Evolutionary conservation across 2,888 invertebrate species (phyloP).

Genomic region (Acanthoscelides obtectus): DNA sequence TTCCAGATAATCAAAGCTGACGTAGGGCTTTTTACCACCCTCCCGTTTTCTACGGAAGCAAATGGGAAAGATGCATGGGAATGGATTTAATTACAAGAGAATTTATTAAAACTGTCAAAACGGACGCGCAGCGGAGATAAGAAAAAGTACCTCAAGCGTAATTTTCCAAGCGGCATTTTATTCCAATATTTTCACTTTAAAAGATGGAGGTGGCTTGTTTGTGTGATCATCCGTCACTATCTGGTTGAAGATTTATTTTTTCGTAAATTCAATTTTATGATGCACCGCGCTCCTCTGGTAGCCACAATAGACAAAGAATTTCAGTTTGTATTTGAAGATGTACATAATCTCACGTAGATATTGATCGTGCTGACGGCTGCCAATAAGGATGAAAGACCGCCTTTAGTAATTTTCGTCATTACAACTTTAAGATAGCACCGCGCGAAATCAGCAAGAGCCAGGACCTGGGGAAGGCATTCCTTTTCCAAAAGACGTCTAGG

Average conservation of each 20-base stretch:
- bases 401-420: too few species aligned
- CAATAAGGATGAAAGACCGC: too few species aligned
- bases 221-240: not conserved
- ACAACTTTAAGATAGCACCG: too few species aligned
- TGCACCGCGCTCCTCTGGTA: too few species aligned
- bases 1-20: not conserved
- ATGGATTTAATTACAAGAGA: not conserved
- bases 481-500: too few species aligned
- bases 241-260: not conserved
- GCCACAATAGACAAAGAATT: too few species aligned
- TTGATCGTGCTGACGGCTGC: too few species aligned
- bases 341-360: too few species aligned
- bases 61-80: not conserved
- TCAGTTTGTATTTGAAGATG: too few species aligned
- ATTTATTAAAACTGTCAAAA: not conserved
- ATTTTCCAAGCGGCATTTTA: not conserved
- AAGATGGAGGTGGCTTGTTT: not conserved
- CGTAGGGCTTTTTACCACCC: not conserved
- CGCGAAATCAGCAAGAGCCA: too few species aligned
- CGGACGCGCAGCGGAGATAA: not conserved
- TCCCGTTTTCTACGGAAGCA: not conserved
- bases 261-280: too few species aligned
- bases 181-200: not conserved
- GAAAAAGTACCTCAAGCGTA: not conserved
- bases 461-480: too few species aligned